These are phyloP conservation scores for Xenus cinereus DNA, from an alignment of 2,113 vertebrate genomes.

Conservation along the genomic window DNA sequence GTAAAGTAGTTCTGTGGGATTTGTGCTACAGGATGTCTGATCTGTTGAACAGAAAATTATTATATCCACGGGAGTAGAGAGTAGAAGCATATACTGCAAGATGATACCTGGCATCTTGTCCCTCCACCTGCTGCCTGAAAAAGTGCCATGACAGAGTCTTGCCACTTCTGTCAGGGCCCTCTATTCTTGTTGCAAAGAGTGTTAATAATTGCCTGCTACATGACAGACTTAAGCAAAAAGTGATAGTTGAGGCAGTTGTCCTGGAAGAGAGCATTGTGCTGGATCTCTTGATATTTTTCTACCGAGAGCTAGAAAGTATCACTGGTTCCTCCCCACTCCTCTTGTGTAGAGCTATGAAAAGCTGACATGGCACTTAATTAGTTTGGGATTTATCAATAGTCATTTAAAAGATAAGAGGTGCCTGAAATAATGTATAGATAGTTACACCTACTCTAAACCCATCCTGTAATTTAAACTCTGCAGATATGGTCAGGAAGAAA, in stretches of 20 bases:
- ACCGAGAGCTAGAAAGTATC: not conserved
- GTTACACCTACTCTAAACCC: not conserved
- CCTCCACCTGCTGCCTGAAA: not conserved
- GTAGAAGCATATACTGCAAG: not conserved
- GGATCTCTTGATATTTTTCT: not conserved
- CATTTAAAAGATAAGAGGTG: not conserved
- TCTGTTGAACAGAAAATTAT: not conserved
- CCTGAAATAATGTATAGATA: not conserved
- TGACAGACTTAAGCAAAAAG: not conserved
- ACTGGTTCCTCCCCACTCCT: not conserved
- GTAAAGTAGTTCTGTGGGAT: not conserved
- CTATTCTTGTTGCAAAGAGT: not conserved
- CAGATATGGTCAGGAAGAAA: constrained; percentile 9
- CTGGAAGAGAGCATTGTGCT: not conserved
- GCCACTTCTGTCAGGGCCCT: not conserved
- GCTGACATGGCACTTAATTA: not conserved
- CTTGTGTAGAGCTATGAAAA: not conserved
- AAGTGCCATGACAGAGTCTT: not conserved
- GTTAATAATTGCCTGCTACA: not conserved
- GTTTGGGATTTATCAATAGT: not conserved
- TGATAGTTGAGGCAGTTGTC: not conserved
- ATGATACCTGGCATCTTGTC: not conserved
- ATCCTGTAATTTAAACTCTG: not conserved
- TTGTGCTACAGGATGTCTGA: not conserved
- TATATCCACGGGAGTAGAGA: not conserved